phyloP scores from a whole-genome alignment of 2,113 vertebrate genomes.

The Limanda limanda region DNA sequence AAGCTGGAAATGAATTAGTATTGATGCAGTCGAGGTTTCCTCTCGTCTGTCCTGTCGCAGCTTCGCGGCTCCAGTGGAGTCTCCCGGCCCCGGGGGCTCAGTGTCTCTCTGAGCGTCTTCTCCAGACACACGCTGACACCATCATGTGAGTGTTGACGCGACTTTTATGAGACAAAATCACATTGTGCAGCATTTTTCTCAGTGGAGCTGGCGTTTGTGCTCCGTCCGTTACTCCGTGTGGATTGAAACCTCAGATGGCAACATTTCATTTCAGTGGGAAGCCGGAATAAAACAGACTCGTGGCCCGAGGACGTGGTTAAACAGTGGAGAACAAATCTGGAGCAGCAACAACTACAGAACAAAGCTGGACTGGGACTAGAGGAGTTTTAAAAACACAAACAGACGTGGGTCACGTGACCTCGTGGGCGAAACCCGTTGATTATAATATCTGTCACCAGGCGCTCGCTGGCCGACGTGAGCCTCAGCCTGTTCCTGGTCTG shows the following conservation, averaged over 20 bases:
- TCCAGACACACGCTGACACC: slow-evolving; percentile 4
- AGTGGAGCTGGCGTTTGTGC: neutral
- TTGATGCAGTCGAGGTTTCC: slow-evolving; percentile 35
- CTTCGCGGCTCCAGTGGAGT: slow-evolving; percentile 4
- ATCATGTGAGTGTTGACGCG: neutral
- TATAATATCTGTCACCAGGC: too few relatives aligned
- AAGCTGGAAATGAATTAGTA: slow-evolving; percentile 58
- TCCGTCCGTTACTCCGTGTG: too few relatives aligned
- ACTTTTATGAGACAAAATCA: neutral
- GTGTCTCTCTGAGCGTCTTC: neutral
- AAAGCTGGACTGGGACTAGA: too few relatives aligned
- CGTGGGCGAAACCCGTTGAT: too few relatives aligned
- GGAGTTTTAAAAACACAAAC: too few relatives aligned
- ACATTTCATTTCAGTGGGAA: neutral
- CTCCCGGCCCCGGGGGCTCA: neutral
- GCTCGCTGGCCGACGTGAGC: too few relatives aligned
- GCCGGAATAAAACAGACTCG: neutral
- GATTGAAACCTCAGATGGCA: too few relatives aligned
- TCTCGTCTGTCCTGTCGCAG: neutral
- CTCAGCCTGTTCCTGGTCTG: too few relatives aligned
- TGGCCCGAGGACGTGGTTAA: neutral
- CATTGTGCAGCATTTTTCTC: neutral
- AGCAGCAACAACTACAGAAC: neutral
- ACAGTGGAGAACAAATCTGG: neutral
- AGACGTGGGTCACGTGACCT: too few relatives aligned